Evolutionary conservation across 2,888 invertebrate species (phyloP).

Genomic region (Altica lythri): DNA sequence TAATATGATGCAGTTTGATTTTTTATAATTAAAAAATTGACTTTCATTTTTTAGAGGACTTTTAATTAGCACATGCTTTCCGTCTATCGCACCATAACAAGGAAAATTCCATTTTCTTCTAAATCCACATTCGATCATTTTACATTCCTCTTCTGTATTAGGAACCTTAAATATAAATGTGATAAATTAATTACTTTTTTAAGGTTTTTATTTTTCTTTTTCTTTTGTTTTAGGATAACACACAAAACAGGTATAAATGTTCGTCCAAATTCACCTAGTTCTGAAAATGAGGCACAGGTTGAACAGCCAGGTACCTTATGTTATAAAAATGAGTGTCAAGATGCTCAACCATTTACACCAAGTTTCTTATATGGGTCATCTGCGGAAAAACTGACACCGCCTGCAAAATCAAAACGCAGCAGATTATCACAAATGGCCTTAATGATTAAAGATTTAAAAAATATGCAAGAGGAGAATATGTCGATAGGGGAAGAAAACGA

Average conservation of each 20-base stretch:
- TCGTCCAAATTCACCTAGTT: no score
- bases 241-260: no score
- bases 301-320: neutral
- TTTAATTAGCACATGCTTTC: conserved; percentile 19
- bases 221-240: neutral
- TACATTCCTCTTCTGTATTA: no score
- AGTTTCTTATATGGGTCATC: neutral
- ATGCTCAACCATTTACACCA: conserved; percentile 1
- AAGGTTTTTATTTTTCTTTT: no score
- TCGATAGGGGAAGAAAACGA: conserved; percentile 1
- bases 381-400: conserved; percentile 6
- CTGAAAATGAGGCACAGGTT: neutral
- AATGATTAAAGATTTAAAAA: conserved; percentile 13
- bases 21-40: conserved; percentile 23
- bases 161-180: no score
- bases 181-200: no score
- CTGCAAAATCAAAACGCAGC: conserved; percentile 6
- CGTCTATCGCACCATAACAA: conserved; percentile 21
- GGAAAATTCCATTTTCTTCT: conserved; percentile 16
- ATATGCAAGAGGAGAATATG: conserved; percentile 7
- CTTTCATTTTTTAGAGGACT: conserved; percentile 16
- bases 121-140: no score
- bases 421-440: conserved; percentile 9
- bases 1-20: conserved; percentile 16
- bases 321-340: neutral